phyloP scores from a whole-genome alignment of 2,888 invertebrate genomes.

The Pachydiplax longipennis region DNA sequence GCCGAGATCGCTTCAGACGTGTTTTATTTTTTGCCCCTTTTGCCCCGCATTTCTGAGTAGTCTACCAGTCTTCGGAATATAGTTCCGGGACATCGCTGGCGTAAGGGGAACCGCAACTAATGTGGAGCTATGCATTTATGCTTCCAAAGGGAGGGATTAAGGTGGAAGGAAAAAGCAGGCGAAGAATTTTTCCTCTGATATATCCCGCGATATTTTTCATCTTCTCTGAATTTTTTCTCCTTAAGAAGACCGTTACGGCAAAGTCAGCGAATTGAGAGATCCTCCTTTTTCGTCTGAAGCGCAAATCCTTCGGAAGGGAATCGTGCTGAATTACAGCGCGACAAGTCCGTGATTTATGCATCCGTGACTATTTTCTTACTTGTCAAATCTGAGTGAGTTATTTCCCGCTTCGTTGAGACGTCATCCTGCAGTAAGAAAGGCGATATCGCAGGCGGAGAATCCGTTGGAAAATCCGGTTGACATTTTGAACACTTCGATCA shows the following conservation, averaged over 20 bases:
- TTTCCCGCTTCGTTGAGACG: not conserved
- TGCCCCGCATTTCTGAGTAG: not conserved
- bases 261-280: not conserved
- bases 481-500: not conserved
- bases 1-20: not conserved
- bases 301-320: not conserved
- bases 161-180: not conserved
- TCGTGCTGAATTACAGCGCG: not conserved
- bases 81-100: not conserved
- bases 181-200: not conserved
- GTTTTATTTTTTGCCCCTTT: not conserved
- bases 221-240: not conserved
- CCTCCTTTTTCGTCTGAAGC: not conserved
- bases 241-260: not conserved
- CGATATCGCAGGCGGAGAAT: no score
- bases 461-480: no score
- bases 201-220: not conserved
- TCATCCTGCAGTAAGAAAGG: not conserved
- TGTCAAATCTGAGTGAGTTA: not conserved
- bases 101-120: not conserved
- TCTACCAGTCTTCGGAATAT: not conserved
- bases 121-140: not conserved
- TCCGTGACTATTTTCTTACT: not conserved
- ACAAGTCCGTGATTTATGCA: not conserved
- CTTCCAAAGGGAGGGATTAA: not conserved